phyloP scores from a whole-genome alignment of 2,888 invertebrate species.

The Dinocampus coccinellae region DNA sequence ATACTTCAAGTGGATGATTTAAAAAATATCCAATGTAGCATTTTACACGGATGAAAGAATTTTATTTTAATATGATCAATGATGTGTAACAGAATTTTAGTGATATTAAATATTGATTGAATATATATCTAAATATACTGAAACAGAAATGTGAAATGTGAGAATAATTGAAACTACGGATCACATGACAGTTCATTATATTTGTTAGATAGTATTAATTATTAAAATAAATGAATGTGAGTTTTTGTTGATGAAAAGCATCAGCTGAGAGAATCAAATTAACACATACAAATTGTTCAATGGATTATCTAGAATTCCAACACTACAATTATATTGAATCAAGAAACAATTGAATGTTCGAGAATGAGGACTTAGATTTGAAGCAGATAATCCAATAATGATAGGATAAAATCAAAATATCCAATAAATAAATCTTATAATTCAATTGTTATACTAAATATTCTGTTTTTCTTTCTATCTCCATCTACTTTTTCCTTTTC shows the following conservation, averaged over 20 bases:
- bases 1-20: too few species aligned
- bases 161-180: not conserved
- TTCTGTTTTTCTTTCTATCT: slow-evolving; percentile 11
- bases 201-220: not conserved
- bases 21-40: not conserved
- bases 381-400: slow-evolving; percentile 43
- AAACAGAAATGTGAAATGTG: not conserved
- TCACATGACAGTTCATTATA: not conserved
- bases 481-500: not conserved
- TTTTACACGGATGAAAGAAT: too few species aligned
- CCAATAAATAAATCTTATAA: slow-evolving; percentile 39
- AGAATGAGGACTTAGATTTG: slow-evolving; percentile 30
- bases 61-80: too few species aligned
- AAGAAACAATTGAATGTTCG: slow-evolving; percentile 39
- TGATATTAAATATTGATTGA: too few species aligned
- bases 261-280: not conserved
- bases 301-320: not conserved
- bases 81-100: too few species aligned
- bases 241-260: not conserved
- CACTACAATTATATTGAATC: slow-evolving; percentile 44
- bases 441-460: slow-evolving; percentile 40
- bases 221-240: not conserved
- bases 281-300: not conserved
- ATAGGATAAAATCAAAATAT: slow-evolving; percentile 39
- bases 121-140: not conserved